Base-by-base conservation (phyloP, 2,113 vertebrate genomes). In the Centropus bengalensis region DNA sequence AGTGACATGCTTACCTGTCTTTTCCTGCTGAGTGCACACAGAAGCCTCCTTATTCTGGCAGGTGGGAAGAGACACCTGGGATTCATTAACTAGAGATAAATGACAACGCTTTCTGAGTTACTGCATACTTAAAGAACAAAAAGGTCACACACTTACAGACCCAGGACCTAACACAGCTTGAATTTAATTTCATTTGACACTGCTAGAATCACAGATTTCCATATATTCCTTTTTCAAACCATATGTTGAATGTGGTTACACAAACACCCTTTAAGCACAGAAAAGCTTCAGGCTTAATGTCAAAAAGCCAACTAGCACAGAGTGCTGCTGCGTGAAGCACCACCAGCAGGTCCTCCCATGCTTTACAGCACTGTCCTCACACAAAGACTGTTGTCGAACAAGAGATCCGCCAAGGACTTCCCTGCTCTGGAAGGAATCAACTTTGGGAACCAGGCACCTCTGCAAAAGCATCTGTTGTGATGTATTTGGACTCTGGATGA, bases 401-500 rank as follows among this genome's bases (percentile, higher is more conserved):
- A n/a, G 12, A 30, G 30, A 60, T 20, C 17, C 32, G 58, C 13
- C 1, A 2, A 75, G 44, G 17, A 68, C 23, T 32, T 14, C 5
- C 1, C 2, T 19, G 5, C 17, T 64, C 42, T 7, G 38, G 40
- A 54, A 9, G 5, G 14, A 82, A 77, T 8, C 0, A 1, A 8
- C 40, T 64, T 68, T 30, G 47, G 44, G 71, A 75, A 9, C 17
- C 2, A 30, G 8, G 8, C 7, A 22, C 17, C 7, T 47, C 54
- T 33, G 17, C 10, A 45, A 54, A 23, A 71, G 18, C 5, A 1
- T 38, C 30, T 36, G 2, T 28, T 5, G 2, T 10, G 28, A 40
- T 0, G 0, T 1, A 3, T 15, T 55, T 32, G 7, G 12, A 42
- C 36, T 11, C 44, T 10, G 10, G 12, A 4, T 0, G 1, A 55